phyloP scores from a whole-genome alignment of 2,113 vertebrate species.

The Chaetops frenatus region DNA sequence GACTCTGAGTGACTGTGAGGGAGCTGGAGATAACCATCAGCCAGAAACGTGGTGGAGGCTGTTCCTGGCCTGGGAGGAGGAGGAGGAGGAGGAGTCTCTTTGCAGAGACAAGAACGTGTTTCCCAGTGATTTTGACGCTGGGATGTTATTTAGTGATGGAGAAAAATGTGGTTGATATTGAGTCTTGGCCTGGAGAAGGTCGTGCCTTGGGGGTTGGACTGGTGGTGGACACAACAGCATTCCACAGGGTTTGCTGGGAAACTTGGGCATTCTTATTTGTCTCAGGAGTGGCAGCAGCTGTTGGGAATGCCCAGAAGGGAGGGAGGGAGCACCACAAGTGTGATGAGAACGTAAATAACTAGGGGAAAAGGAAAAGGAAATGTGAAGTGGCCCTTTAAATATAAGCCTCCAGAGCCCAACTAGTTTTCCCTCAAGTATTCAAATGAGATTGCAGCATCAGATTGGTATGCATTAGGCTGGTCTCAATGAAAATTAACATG shows the following conservation, averaged over 20 bases:
- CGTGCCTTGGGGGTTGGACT: too few relatives aligned
- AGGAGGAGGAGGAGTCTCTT: background rate
- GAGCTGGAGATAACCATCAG: constrained; percentile 28
- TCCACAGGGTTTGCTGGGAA: background rate
- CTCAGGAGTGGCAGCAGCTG: background rate
- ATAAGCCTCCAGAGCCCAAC: constrained; percentile 68
- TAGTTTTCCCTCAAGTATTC: constrained; percentile 79
- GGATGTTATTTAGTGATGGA: background rate
- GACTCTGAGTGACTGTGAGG: background rate
- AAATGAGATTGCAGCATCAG: constrained; percentile 81
- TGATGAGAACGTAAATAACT: background rate
- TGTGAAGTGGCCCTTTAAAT: constrained; percentile 78
- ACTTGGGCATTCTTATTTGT: background rate
- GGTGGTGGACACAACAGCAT: background rate
- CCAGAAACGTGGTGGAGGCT: background rate
- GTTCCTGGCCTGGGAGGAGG: background rate
- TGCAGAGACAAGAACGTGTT: background rate
- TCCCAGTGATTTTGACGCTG: accelerated
- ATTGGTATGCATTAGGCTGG: constrained; percentile 87
- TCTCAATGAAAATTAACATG: constrained; percentile 89
- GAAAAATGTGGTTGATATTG: accelerated
- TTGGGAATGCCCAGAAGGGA: background rate
- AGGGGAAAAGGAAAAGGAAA: constrained; percentile 36
- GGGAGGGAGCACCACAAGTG: background rate
- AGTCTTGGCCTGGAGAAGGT: background rate